phyloP scores from a whole-genome alignment of 23 tunicate genomes.

The Phallusia fumigata region DNA sequence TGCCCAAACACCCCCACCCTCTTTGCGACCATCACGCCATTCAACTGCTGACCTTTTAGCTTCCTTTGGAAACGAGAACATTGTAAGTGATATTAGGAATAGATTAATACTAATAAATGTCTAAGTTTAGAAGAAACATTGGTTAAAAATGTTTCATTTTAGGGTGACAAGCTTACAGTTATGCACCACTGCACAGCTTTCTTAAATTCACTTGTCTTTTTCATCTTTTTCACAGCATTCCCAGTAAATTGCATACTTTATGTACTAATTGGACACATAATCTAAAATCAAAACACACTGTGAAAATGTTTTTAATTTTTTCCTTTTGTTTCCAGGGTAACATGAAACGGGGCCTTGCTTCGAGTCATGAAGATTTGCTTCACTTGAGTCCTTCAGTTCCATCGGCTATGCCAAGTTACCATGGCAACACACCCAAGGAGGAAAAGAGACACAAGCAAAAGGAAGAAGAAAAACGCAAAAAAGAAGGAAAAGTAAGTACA shows the following conservation, averaged over 20 bases:
- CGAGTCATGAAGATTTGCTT: constrained; percentile 60
- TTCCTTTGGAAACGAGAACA: constrained; percentile 9
- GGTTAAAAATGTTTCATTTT: too few relatives aligned
- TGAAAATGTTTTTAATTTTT: not conserved
- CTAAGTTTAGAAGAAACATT: too few relatives aligned
- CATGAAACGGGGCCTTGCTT: constrained; percentile 23
- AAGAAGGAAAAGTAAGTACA: constrained; percentile 34
- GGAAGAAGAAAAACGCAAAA: constrained; percentile 79
- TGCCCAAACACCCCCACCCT: constrained; percentile 35
- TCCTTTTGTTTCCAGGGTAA: constrained; percentile 8
- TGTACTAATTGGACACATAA: too few relatives aligned
- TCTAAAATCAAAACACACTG: too few relatives aligned
- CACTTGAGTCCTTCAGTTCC: constrained; percentile 42
- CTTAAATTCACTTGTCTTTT: too few relatives aligned
- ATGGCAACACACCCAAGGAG: constrained; percentile 43
- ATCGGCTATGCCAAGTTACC: not conserved
- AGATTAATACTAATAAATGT: too few relatives aligned
- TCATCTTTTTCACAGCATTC: too few relatives aligned
- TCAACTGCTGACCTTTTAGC: constrained; percentile 58
- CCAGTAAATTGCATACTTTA: too few relatives aligned
- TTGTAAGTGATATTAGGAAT: not conserved
- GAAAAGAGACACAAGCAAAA: constrained; percentile 50
- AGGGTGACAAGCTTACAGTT: too few relatives aligned
- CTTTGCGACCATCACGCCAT: constrained; percentile 32
- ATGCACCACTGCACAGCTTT: too few relatives aligned